Base-by-base conservation (phyloP, 2,888 invertebrate genomes). In the Vannuccia rotundouncinata region DNA sequence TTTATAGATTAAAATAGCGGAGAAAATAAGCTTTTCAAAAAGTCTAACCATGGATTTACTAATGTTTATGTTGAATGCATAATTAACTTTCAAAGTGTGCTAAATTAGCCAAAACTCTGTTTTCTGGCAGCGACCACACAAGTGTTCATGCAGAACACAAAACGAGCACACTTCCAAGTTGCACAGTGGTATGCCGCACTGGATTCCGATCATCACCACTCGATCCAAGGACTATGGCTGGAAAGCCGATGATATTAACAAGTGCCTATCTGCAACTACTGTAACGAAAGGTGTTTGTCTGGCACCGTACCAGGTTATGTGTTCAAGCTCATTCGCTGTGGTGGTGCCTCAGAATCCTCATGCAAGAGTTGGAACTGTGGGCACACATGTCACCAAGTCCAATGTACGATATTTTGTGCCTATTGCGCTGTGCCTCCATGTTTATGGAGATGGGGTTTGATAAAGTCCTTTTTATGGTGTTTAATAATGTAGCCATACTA, bases 141-240 rank as follows among this genome's bases (percentile, higher is more conserved):
- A 66, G 66, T 66, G 5, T 66, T 66, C 25, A 66, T 13, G 66
- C 66, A 66, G 66, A 66, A 66, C 25, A 22, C 66, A 66, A 66
- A 66, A 66, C 66, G 66, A 66, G 66, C 66, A 66, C 66, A 66
- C 66, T 66, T 66, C 22, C 66, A 66, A 66, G 25, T 66, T 66
- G 66, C 66, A 66, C 66, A 66, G 66, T 66, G 17, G 25, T 22
- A 66, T 66, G 66, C 66, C n/a, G 25, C 66, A 66, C 66, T 66
- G 25, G 25, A 66, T 66, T 66, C 66, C n/a, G n/a, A n/a, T 66
- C 66, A 17, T 27, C 66, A 66, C 22, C 66, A 66, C 66, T 66
- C 5, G 22, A 66, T 66, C 66, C 22, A 66, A 13, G 25, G 66
- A 66, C 66, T 66, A 66, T 66, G 66, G 66, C 66, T n/a, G 66